phyloP scores from a whole-genome alignment of 2,888 invertebrate genomes.

The Orchesella flavescens region DNA sequence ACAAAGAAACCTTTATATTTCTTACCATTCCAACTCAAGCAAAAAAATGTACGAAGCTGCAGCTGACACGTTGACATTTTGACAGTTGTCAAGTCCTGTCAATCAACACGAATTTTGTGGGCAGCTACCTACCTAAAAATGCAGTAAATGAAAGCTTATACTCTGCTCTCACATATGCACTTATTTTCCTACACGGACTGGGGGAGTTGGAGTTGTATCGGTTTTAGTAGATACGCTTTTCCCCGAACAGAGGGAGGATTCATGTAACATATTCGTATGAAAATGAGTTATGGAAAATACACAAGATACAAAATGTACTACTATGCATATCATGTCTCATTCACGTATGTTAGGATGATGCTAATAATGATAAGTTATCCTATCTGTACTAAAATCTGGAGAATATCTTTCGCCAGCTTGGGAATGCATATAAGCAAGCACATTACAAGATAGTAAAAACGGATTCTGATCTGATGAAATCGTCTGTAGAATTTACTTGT shows the following conservation, averaged over 20 bases:
- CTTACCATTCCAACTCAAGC: constrained; percentile 2
- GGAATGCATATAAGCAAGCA: too few species aligned
- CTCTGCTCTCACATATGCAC: background rate
- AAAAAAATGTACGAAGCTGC: constrained; percentile 38
- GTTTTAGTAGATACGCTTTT: background rate
- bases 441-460: too few species aligned
- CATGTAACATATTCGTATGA: constrained; percentile 9
- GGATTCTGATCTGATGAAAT: too few species aligned
- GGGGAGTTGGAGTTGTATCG: background rate
- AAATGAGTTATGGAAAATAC: background rate
- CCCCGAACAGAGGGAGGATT: constrained; percentile 9
- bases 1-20: constrained; percentile 44
- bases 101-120: constrained; percentile 56
- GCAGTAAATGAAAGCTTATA: constrained; percentile 15
- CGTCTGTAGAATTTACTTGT: too few species aligned
- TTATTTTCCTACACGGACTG: background rate
- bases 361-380: background rate
- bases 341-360: too few species aligned
- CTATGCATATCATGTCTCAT: too few species aligned
- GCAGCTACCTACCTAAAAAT: constrained; percentile 41
- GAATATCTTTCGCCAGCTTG: background rate
- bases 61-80: constrained; percentile 62
- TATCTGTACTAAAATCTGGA: constrained; percentile 10
- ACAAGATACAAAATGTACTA: too few species aligned
- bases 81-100: constrained; percentile 64